A percentile compares a stretch with the other conserved stretches of the same genome.
These are phyloP conservation scores for Cotesia typhae DNA, from an alignment of 1,140 invertebrate species.

Conservation along the genomic window DNA sequence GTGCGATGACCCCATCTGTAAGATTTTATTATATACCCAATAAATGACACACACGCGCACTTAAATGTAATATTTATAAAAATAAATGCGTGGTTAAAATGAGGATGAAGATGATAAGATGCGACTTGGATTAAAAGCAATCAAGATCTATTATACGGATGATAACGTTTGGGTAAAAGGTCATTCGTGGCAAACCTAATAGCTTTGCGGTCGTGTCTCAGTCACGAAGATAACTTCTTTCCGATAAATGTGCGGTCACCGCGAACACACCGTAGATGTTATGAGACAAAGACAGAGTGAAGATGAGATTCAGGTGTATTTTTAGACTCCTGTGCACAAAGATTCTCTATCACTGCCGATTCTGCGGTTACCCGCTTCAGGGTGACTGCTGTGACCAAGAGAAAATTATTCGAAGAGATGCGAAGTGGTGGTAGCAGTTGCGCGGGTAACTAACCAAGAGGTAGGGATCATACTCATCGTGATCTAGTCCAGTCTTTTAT, in stretches of 20 bases:
- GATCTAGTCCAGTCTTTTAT: constrained; percentile 7
- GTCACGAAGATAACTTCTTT: too few species aligned
- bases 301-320: neutral
- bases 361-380: constrained; percentile 1
- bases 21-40: neutral
- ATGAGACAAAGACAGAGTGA: constrained; percentile 3
- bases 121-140: neutral
- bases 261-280: too few species aligned
- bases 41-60: neutral
- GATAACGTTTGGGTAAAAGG: constrained; percentile 25
- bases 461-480: neutral
- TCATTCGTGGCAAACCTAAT: constrained; percentile 2
- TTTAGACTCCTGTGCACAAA: neutral
- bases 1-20: constrained; percentile 27
- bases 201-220: neutral
- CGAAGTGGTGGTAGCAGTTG: neutral
- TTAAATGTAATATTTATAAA: neutral
- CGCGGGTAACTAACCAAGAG: neutral
- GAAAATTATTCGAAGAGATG: neutral
- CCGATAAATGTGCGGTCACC: too few species aligned
- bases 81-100: neutral
- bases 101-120: neutral
- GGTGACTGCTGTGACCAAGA: neutral
- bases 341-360: constrained; percentile 13
- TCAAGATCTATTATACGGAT: neutral